phyloP scores from a whole-genome alignment of 2,113 vertebrate species.

The Cyanocitta stelleri region DNA sequence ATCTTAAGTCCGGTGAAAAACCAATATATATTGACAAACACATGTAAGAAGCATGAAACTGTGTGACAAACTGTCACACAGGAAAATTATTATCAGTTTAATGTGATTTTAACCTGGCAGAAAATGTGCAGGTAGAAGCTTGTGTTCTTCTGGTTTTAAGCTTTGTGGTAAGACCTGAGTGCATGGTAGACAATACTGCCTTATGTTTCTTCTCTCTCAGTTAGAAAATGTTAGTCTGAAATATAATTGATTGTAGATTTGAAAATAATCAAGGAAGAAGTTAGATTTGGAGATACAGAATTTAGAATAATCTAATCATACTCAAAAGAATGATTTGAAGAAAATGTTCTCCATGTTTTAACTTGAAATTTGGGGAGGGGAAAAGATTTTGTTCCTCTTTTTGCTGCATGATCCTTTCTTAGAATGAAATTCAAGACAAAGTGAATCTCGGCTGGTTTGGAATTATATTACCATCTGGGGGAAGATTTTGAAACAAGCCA shows the following conservation, averaged over 20 bases:
- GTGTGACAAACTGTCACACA: not conserved
- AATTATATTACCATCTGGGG: conserved; percentile 40
- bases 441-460: conserved; percentile 34
- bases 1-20: not conserved
- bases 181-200: not conserved
- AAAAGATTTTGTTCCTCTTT: not conserved
- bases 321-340: not conserved
- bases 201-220: not conserved
- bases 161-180: not conserved
- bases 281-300: not conserved
- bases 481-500: conserved; percentile 25
- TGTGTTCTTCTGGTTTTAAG: not conserved
- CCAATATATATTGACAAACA: not conserved
- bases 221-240: not conserved
- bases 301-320: not conserved
- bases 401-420: not conserved
- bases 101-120: not conserved
- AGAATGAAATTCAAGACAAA: conserved; percentile 7
- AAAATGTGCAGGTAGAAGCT: not conserved
- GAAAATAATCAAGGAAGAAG: not conserved
- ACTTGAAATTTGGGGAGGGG: not conserved
- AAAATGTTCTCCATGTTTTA: not conserved
- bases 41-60: not conserved
- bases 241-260: not conserved
- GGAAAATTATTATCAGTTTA: not conserved